Evolutionary conservation across 2,113 vertebrate species (phyloP).

Genomic region (Phyllopteryx taeniolatus): DNA sequence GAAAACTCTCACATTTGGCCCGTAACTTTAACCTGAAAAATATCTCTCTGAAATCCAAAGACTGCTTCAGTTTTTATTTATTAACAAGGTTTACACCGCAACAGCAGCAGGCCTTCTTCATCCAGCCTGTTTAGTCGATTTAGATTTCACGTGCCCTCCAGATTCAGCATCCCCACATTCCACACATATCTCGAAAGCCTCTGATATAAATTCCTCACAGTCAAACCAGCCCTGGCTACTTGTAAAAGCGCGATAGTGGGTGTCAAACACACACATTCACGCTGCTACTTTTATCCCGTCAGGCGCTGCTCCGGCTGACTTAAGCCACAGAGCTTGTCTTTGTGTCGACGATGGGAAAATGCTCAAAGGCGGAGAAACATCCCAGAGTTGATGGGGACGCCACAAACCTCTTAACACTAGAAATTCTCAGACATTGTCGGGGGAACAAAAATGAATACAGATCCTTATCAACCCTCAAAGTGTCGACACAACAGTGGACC

Average conservation of each 20-base stretch:
- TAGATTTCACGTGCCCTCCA: constrained; percentile 54
- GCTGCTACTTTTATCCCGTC: constrained; percentile 51
- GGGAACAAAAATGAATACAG: constrained; percentile 28
- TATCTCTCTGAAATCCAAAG: constrained; percentile 30
- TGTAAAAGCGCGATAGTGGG: constrained; percentile 55
- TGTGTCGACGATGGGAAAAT: constrained; percentile 52
- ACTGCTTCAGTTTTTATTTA: constrained; percentile 33
- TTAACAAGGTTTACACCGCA: constrained; percentile 39
- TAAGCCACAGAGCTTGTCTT: constrained; percentile 62
- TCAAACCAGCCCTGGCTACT: constrained; percentile 51
- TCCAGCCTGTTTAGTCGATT: constrained; percentile 41
- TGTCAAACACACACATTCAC: constrained; percentile 42
- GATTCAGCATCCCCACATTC: constrained; percentile 56
- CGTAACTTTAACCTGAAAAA: constrained; percentile 32
- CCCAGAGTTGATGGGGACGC: constrained; percentile 48
- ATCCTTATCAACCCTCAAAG: constrained; percentile 41
- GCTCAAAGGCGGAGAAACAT: constrained; percentile 67
- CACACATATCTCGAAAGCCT: constrained; percentile 56
- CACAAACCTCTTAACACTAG: constrained; percentile 46
- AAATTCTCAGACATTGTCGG: constrained; percentile 30
- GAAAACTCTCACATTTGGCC: no score
- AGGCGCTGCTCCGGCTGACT: constrained; percentile 44
- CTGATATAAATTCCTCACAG: constrained; percentile 42
- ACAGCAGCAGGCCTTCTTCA: constrained; percentile 25
- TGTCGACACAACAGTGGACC: constrained; percentile 21